These are phyloP conservation scores for Drosophila ficusphila DNA, from an alignment of 1,140 invertebrate species.

Conservation along the genomic window DNA sequence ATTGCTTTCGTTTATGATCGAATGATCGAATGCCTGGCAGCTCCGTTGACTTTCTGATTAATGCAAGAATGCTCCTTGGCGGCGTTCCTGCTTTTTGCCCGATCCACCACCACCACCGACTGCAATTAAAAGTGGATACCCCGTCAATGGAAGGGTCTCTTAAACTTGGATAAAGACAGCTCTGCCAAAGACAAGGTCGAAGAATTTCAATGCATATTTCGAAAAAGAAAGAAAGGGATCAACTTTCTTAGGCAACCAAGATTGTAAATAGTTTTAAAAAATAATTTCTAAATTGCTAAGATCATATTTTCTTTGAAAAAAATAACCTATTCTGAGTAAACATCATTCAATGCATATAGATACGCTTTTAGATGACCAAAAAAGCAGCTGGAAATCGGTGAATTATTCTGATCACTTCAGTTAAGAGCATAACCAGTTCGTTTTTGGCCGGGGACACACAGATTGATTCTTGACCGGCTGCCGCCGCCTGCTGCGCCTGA, in stretches of 20 bases:
- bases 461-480: conserved; percentile 47
- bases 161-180: background rate
- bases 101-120: conserved; percentile 41
- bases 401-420: too few species aligned
- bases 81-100: conserved; percentile 57
- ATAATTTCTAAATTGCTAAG: too few species aligned
- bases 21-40: conserved; percentile 73
- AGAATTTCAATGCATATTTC: too few species aligned
- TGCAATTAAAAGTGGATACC: conserved; percentile 73
- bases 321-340: too few species aligned
- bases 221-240: too few species aligned
- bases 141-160: conserved; percentile 7
- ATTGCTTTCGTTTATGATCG: conserved; percentile 78
- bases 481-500: conserved; percentile 59
- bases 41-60: conserved; percentile 82
- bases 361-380: too few species aligned
- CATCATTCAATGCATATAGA: background rate
- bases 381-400: too few species aligned
- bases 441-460: background rate
- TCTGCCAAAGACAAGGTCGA: background rate
- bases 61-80: conserved; percentile 77
- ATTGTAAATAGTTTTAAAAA: too few species aligned
- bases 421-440: conserved; percentile 26
- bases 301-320: too few species aligned
- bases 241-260: too few species aligned